Conservation (phyloP, 2,113 vertebrate species). For the Argyrosomus japonicus region DNA sequence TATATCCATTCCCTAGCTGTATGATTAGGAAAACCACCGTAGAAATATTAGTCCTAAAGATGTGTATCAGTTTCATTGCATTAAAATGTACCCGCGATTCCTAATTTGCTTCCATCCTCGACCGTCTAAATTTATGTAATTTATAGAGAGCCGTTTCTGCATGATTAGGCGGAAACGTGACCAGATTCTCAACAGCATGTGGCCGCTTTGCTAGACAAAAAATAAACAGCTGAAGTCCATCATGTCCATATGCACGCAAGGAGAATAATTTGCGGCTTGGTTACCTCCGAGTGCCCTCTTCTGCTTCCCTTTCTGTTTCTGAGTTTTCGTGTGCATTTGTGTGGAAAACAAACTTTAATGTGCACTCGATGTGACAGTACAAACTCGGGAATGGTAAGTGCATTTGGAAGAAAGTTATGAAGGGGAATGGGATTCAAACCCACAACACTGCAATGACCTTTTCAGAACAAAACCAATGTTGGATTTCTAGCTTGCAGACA, state of each 20-base stretch:
- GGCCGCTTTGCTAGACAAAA: background rate
- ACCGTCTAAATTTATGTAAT: slow-evolving; percentile 17
- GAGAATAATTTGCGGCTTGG: slow-evolving; percentile 26
- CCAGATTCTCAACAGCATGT: slow-evolving; percentile 36
- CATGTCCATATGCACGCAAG: slow-evolving; percentile 10
- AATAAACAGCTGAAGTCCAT: slow-evolving; percentile 34
- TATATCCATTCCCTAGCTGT: background rate
- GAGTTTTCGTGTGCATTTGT: background rate
- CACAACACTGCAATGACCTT: no score
- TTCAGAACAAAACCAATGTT: no score
- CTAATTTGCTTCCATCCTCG: slow-evolving; percentile 1
- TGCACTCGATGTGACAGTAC: background rate
- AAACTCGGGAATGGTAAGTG: background rate
- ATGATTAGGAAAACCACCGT: background rate
- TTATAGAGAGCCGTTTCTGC: slow-evolving; percentile 37
- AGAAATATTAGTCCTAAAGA: background rate
- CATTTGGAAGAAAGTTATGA: background rate
- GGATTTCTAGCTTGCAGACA: background rate
- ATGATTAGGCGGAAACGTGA: slow-evolving; percentile 48
- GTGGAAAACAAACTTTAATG: background rate
- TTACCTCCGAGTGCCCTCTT: slow-evolving; percentile 25
- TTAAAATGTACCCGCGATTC: background rate
- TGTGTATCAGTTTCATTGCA: background rate
- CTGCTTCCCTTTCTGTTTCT: slow-evolving; percentile 7
- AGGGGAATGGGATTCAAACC: background rate